phyloP scores from a whole-genome alignment of 2,888 invertebrate species.

The Rotaria macrura region DNA sequence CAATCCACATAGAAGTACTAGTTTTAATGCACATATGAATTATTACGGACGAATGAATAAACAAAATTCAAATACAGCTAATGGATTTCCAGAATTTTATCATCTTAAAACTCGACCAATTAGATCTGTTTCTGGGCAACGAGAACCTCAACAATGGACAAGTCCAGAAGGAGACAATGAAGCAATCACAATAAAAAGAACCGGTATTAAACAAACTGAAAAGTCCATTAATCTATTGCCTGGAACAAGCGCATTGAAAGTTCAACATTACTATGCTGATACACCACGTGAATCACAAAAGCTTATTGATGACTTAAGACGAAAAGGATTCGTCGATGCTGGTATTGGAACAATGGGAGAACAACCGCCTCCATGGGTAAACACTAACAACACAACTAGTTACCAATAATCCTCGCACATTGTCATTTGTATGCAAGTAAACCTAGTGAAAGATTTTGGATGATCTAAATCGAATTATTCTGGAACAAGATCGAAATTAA shows the following conservation, averaged over 20 bases:
- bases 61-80: too few relatives aligned
- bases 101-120: not conserved
- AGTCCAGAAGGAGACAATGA: not conserved
- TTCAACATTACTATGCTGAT: not conserved
- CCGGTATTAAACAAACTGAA: not conserved
- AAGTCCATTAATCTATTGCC: not conserved
- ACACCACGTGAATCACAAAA: not conserved
- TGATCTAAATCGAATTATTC: too few relatives aligned
- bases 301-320: not conserved
- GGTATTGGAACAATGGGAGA: not conserved
- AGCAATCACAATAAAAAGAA: not conserved
- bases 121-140: not conserved
- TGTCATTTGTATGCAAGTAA: too few relatives aligned
- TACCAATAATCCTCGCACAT: too few relatives aligned
- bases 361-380: too few relatives aligned
- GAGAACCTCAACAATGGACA: too few relatives aligned
- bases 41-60: not conserved
- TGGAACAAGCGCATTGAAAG: not conserved
- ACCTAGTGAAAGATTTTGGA: too few relatives aligned
- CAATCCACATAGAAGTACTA: not conserved
- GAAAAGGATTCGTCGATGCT: not conserved
- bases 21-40: too few relatives aligned
- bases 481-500: too few relatives aligned
- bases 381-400: too few relatives aligned
- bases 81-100: not conserved